Evolutionary conservation across 2,797 vertebrate genomes (phyloP), one percentile per base, ranked within the genome.

Genomic region (Erpetoichthys calabaricus): DNA sequence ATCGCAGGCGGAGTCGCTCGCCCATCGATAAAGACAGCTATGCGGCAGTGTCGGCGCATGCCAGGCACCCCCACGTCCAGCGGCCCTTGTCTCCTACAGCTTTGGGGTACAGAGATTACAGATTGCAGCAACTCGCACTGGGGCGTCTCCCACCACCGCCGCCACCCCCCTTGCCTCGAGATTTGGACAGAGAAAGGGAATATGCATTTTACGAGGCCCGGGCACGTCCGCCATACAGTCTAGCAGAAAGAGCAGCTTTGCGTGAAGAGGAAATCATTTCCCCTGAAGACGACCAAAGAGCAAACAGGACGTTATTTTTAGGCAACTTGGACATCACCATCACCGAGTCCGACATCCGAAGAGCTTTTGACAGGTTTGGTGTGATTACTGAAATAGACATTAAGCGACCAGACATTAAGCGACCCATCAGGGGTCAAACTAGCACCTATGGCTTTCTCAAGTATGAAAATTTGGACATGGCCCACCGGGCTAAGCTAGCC

Each of bases 401-500:
- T 58, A 88, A 88, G 63, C 67, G 85, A 53, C 25, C 25, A 25
- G 86, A 88, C 65, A 98, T 99, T 57, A 99, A 99, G 66, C 81
- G 92, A 63, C 89, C 95, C 1, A 78, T 79, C 2, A 77, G 92
- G 0, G 95, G 93, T 49, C 95, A 97, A 70, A 90, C 85, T 63
- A 95, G 91, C 70, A 97, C 96, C 0, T 99, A 98, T 47, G 95
- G 94, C 53, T 98, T 99, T 74, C 82, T 99, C 55, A 98, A 98
- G 62, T 99, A 94, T 79, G 94, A 98, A 72, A 99, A 99, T 60
- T 81, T 99, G 61, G 96, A 99, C 78, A 99, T 99, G 96, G 95
- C 96, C 1, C 95, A 99, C 63, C 79, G 93, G 9, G 96, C 95
- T 60, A 99, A 98, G 63, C 67, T 98, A 44, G 95, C 88, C 56